A percentile compares a stretch with the other conserved stretches of the same genome.
phyloP scores from a whole-genome alignment of 2,113 vertebrate genomes.

The Zosterops lateralis region DNA sequence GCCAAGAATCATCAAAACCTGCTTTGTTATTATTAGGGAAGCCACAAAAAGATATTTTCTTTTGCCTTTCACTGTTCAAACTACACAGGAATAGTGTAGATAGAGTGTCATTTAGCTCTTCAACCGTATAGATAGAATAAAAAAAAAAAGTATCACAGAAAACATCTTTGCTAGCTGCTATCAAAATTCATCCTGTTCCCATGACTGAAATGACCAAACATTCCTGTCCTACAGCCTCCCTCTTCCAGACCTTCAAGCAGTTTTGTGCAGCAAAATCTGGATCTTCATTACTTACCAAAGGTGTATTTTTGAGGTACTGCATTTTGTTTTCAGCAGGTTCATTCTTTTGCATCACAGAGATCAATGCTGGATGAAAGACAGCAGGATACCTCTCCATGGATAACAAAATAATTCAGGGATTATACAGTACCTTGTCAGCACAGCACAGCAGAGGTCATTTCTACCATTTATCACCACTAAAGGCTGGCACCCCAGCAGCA shows the following conservation, averaged over 20 bases:
- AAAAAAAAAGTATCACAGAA: background rate
- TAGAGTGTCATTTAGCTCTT: background rate
- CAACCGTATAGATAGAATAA: background rate
- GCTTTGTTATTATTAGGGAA: background rate
- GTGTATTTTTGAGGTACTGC: background rate
- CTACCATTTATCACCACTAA: constrained; percentile 1
- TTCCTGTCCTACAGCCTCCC: background rate
- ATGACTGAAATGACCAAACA: background rate
- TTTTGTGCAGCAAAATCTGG: background rate
- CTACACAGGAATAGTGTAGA: background rate
- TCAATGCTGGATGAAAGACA: background rate
- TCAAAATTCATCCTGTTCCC: background rate
- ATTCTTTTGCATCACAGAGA: background rate
- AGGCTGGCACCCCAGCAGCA: background rate
- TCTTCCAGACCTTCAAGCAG: background rate
- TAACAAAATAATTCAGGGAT: constrained; percentile 17
- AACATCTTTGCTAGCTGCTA: background rate
- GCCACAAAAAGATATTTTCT: background rate
- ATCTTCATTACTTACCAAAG: background rate
- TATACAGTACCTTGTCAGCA: constrained; percentile 12
- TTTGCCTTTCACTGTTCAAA: background rate
- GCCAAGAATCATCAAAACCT: background rate
- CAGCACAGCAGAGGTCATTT: background rate
- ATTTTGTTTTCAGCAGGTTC: background rate
- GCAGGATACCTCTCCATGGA: background rate